A percentile compares a stretch with the other conserved stretches of the same genome.
phyloP scores from a whole-genome alignment of 2,113 vertebrate genomes.

The Bujurquina vittata region DNA sequence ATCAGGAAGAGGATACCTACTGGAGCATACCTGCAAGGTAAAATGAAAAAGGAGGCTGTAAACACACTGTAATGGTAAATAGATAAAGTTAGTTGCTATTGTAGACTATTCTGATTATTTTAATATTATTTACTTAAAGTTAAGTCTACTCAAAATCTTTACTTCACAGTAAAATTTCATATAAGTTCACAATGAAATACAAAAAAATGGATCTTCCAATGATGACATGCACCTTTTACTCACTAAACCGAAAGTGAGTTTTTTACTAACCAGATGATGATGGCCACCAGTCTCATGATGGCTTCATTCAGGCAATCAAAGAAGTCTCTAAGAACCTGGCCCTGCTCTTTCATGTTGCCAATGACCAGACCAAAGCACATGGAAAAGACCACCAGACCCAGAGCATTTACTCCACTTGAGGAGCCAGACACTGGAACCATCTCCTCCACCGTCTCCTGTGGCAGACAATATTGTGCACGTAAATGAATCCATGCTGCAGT shows the following conservation, averaged over 20 bases:
- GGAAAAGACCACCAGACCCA: constrained; percentile 96
- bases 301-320: constrained; percentile 97
- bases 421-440: constrained; percentile 87
- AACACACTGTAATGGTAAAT: background rate
- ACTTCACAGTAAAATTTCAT: background rate
- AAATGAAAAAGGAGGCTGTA: background rate
- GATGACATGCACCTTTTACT: background rate
- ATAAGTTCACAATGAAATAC: too few relatives aligned
- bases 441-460: constrained; percentile 86
- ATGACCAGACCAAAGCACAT: constrained; percentile 95
- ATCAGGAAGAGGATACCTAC: constrained; percentile 96
- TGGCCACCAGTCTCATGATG: constrained; percentile 95
- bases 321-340: constrained; percentile 91
- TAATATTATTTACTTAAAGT: background rate
- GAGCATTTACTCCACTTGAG: constrained; percentile 90
- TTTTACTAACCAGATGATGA: constrained; percentile 94
- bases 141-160: background rate
- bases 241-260: background rate
- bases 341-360: constrained; percentile 95
- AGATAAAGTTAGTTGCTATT: background rate
- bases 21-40: constrained; percentile 88
- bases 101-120: background rate
- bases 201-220: background rate
- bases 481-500: background rate
- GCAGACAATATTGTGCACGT: background rate